Evolutionary conservation across 1,140 invertebrate species (phyloP).

Genomic region (Zaprionus lachaisei): DNA sequence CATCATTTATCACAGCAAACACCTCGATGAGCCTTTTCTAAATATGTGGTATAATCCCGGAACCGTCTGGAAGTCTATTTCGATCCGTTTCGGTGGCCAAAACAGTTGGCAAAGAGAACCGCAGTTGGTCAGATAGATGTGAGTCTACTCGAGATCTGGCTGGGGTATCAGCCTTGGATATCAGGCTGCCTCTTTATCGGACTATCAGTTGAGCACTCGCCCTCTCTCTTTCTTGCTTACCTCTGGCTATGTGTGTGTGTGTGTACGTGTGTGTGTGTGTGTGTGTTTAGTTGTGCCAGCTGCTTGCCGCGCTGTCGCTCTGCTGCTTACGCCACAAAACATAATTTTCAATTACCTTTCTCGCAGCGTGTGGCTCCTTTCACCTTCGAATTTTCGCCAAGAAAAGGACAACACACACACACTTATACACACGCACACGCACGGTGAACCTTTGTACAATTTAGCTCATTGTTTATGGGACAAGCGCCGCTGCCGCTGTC

Average conservation of each 20-base stretch:
- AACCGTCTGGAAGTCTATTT: not conserved
- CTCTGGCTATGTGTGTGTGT: not conserved
- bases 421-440: constrained; percentile 12
- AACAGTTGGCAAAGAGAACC: not conserved
- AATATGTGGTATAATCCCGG: not conserved
- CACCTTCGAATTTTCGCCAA: constrained; percentile 72
- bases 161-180: constrained; percentile 1
- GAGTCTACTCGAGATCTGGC: constrained; percentile 2
- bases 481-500: constrained; percentile 48
- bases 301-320: constrained; percentile 43
- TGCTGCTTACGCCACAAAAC: constrained; percentile 75
- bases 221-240: not conserved
- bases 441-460: constrained; percentile 56
- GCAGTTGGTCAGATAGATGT: constrained; percentile 16
- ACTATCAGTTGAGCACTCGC: not conserved
- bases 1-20: no score
- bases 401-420: constrained; percentile 73
- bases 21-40: not conserved
- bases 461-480: constrained; percentile 79
- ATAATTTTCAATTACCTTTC: constrained; percentile 83
- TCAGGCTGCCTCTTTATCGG: constrained; percentile 9
- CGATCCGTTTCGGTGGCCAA: constrained; percentile 8
- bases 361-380: constrained; percentile 80
- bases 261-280: not conserved
- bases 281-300: constrained; percentile 50